Evolutionary conservation across 2,797 vertebrate species (phyloP).

Genomic region (Diglossa cyanea): DNA sequence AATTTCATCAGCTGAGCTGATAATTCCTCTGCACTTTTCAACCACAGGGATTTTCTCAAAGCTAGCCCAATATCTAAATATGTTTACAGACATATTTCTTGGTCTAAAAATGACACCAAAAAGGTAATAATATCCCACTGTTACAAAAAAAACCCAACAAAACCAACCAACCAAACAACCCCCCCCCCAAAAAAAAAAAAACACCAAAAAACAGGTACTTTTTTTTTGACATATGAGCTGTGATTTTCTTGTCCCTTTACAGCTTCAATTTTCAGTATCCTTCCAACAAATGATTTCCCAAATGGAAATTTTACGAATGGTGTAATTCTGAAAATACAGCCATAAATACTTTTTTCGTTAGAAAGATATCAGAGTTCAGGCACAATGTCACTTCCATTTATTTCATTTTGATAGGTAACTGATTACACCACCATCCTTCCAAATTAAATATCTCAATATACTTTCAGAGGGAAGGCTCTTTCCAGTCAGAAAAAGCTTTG

Average conservation of each 20-base stretch:
- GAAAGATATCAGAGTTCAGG: background rate
- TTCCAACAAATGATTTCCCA: constrained; percentile 6
- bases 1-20: constrained; percentile 21
- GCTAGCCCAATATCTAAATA: background rate
- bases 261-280: background rate
- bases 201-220: background rate
- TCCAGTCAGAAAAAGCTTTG: background rate
- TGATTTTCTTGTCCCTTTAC: background rate
- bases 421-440: background rate
- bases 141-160: background rate
- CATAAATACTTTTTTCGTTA: background rate
- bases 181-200: background rate
- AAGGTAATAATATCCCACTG: background rate
- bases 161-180: background rate
- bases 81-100: background rate
- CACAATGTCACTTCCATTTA: background rate
- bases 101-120: background rate
- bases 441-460: background rate
- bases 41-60: background rate
- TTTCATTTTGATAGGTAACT: constrained; percentile 3
- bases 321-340: background rate
- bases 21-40: background rate
- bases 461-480: background rate
- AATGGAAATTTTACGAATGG: background rate
- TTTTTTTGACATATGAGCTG: background rate